Base-by-base conservation (phyloP, 2,113 vertebrate species). In the Anas platyrhynchos region DNA sequence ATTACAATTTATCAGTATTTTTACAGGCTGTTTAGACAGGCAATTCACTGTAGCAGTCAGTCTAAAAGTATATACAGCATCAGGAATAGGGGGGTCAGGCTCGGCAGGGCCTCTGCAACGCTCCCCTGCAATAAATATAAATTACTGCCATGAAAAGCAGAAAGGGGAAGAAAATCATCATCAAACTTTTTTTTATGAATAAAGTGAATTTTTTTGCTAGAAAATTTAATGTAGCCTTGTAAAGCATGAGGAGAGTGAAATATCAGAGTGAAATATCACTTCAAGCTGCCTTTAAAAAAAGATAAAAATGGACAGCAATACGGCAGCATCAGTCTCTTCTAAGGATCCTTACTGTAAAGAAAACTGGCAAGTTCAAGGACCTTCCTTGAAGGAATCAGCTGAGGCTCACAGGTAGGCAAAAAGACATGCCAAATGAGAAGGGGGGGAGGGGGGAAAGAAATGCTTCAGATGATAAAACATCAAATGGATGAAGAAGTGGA, bases 361-460 rank as follows among this genome's bases (percentile, higher is more conserved):
- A 82, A 84, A 0, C 48, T n/a, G 82, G 20, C 26, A 21, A 38
- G 90, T 82, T 93, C 93, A 93, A 79, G 89, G 74, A 59, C 27
- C 43, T 92, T 83, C 58, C 82, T 48, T 87, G 77, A 68, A 89
- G 85, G 63, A 87, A 76, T 23, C 71, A 78, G 56, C 87, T 67
- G 61, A 91, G 63, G 50, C 55, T 86, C 76, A 52, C 17, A 82
- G 59, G 62, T 6, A 71, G 44, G 61, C 9, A 67, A 54, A 85
- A 75, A 84, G 38, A n/a, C 29, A 38, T 6, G 44, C 18, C 71
- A 91, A 71, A 58, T 12, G 55, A 63, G 59, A 17, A 22, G 7
- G 14, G 6, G 4, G 2, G 16, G 6, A 26, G 20, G 11, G 11
- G n/a, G 10, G 4, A 31, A 21, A 63, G 61, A 68, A 83, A 34